Conservation (phyloP, 2,113 vertebrate genomes). For the Gopherus evgoodei region DNA sequence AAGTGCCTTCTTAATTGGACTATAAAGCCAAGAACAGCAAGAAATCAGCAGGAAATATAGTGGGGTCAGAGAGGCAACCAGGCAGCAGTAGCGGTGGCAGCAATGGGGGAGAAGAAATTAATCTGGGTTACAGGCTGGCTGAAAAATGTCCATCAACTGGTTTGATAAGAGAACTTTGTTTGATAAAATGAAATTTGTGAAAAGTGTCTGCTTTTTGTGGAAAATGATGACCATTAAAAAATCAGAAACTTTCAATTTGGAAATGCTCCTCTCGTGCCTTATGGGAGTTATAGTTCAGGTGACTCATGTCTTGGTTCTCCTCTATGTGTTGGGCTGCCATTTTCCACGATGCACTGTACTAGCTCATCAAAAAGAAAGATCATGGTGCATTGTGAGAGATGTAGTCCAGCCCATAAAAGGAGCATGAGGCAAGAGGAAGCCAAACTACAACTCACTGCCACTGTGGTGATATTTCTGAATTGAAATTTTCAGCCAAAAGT, state of each 20-base stretch:
- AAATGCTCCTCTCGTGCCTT: no score
- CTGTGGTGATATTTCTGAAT: background rate
- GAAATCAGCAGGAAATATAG: background rate
- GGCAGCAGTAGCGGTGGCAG: no score
- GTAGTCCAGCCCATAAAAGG: background rate
- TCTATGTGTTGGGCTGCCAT: background rate
- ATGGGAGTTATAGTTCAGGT: background rate
- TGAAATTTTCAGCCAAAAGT: background rate
- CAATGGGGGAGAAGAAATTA: no score
- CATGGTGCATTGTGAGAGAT: background rate
- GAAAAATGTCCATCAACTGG: no score
- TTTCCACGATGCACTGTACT: background rate
- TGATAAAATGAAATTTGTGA: no score
- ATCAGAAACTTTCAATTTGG: no score
- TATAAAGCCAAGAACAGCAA: background rate
- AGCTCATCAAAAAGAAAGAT: background rate
- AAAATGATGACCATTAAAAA: no score
- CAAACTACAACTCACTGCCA: background rate
- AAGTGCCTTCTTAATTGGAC: background rate
- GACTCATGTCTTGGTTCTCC: background rate
- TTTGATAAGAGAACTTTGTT: no score
- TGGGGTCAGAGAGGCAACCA: no score
- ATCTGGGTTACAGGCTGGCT: no score
- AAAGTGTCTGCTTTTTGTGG: no score
- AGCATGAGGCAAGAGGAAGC: background rate